phyloP scores from a whole-genome alignment of 2,888 invertebrate genomes.

The Odontocolon sp. region DNA sequence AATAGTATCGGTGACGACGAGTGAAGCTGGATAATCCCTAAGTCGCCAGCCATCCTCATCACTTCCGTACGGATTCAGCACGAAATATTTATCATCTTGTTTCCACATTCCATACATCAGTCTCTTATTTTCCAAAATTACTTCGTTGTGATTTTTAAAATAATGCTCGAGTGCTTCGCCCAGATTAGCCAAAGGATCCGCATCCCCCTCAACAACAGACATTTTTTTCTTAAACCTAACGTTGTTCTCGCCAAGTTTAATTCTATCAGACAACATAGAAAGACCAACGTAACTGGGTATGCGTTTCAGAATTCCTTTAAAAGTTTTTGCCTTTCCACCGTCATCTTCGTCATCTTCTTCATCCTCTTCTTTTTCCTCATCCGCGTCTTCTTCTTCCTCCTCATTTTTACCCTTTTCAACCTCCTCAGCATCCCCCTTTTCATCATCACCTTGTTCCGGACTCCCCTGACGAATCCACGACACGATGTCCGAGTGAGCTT shows the following conservation, averaged over 20 bases:
- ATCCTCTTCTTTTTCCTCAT: conserved; percentile 53
- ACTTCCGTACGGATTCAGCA: conserved; percentile 77
- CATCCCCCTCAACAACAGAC: conserved; percentile 68
- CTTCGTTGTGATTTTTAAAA: conserved; percentile 69
- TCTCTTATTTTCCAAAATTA: conserved; percentile 73
- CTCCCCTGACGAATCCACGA: conserved; percentile 69
- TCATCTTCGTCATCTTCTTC: conserved; percentile 45
- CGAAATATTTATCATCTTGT: conserved; percentile 64
- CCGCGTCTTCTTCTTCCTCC: conserved; percentile 49
- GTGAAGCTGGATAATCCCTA: conserved; percentile 66
- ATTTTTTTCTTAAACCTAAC: conserved; percentile 66
- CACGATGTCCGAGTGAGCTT: conserved; percentile 65
- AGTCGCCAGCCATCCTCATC: conserved; percentile 73
- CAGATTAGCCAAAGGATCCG: conserved; percentile 74
- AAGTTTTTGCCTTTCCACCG: not conserved
- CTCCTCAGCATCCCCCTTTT: conserved; percentile 40
- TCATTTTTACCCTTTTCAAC: conserved; percentile 60
- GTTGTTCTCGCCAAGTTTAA: conserved; percentile 68
- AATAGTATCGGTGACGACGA: conserved; percentile 69
- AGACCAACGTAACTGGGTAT: conserved; percentile 70
- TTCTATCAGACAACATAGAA: conserved; percentile 69
- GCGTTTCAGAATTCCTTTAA: conserved; percentile 53
- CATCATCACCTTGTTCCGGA: conserved; percentile 44
- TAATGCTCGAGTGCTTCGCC: conserved; percentile 75
- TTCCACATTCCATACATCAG: conserved; percentile 75